phyloP scores from a whole-genome alignment of 2,888 invertebrate genomes.

The Chaitophorus viminalis region DNA sequence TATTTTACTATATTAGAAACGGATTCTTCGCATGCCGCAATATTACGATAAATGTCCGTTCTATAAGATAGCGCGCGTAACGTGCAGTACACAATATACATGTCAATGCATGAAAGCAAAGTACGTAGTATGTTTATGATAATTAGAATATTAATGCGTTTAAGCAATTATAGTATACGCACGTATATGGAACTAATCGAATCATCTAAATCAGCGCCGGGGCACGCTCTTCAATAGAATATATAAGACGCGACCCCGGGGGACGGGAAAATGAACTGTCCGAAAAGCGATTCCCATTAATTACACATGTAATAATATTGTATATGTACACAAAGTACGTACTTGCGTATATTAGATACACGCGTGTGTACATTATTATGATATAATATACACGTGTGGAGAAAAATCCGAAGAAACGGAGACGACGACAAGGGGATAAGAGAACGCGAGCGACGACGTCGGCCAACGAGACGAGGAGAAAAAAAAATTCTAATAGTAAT shows the following conservation, averaged over 20 bases:
- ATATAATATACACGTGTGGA: not conserved
- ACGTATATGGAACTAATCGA: constrained; percentile 36
- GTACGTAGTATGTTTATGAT: too few relatives aligned
- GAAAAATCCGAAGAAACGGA: not conserved
- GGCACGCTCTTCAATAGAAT: constrained; percentile 18
- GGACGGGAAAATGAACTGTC: constrained; percentile 56
- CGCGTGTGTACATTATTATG: not conserved
- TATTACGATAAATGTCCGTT: too few relatives aligned
- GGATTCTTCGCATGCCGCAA: too few relatives aligned
- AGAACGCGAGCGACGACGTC: not conserved
- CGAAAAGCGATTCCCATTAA: constrained; percentile 57
- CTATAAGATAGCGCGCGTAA: too few relatives aligned
- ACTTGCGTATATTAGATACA: too few relatives aligned
- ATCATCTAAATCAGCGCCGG: constrained; percentile 59
- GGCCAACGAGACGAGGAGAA: not conserved
- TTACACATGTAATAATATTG: not conserved
- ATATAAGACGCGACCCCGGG: constrained; percentile 20
- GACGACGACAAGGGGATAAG: not conserved
- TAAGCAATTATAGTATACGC: not conserved
- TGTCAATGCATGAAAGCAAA: too few relatives aligned
- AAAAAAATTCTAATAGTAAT: not conserved
- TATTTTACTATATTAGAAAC: too few relatives aligned
- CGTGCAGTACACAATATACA: too few relatives aligned
- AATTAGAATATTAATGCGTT: not conserved
- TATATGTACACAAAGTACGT: not conserved